Conservation (phyloP, 2,888 invertebrate genomes). For the Epinotia nisella region DNA sequence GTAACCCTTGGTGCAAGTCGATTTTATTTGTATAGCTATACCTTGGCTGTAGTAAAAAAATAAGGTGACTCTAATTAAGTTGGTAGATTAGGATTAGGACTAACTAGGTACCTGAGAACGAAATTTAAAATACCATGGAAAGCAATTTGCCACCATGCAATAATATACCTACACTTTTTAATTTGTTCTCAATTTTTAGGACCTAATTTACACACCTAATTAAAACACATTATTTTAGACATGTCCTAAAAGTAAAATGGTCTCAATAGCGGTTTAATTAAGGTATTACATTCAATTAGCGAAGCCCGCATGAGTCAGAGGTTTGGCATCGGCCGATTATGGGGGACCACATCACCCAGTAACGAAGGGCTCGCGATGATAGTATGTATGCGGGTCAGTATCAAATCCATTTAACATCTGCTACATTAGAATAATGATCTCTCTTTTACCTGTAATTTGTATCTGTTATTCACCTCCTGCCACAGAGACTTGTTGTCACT, state of each 20-base stretch:
- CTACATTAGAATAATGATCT: constrained; percentile 19
- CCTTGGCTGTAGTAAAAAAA: too few relatives aligned
- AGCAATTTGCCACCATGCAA: too few relatives aligned
- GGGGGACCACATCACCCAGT: constrained; percentile 11
- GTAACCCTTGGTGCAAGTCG: too few relatives aligned
- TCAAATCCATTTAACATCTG: constrained; percentile 32
- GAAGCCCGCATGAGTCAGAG: constrained; percentile 40
- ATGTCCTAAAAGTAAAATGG: background rate
- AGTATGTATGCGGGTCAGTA: constrained; percentile 20
- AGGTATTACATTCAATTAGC: constrained; percentile 34
- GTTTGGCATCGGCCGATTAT: constrained; percentile 36
- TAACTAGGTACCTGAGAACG: too few relatives aligned
- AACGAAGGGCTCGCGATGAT: constrained; percentile 12
- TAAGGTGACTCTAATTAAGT: too few relatives aligned
- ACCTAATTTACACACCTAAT: too few relatives aligned
- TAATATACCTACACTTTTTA: too few relatives aligned
- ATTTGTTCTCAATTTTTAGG: too few relatives aligned
- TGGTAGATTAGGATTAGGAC: too few relatives aligned
- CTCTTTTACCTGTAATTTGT: constrained; percentile 37
- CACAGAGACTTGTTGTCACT: constrained; percentile 47
- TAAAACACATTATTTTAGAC: background rate
- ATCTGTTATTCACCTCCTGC: constrained; percentile 57
- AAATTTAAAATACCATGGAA: too few relatives aligned
- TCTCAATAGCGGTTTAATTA: background rate
- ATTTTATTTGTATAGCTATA: too few relatives aligned